A percentile compares a stretch with the other conserved stretches of the same genome.
Evolutionary conservation across 2,113 vertebrate species (phyloP).

Genomic region (Pithys albifrons): DNA sequence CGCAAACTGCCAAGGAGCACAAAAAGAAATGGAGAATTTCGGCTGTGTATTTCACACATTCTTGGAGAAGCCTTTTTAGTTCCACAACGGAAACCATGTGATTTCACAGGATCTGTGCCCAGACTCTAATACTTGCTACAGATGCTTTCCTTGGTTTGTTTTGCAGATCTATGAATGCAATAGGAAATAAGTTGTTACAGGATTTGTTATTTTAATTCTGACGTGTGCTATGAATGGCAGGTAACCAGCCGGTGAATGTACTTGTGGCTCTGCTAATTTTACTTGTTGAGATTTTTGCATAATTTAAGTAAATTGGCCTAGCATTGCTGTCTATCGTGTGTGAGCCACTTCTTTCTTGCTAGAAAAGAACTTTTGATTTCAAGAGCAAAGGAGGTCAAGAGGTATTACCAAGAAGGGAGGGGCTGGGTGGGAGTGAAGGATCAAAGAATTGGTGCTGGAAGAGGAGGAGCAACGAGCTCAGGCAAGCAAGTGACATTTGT

Average conservation of each 20-base stretch:
- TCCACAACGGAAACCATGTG: slow-evolving; percentile 50
- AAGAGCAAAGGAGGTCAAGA: slow-evolving; percentile 43
- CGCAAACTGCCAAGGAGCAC: slow-evolving; percentile 24
- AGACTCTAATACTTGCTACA: slow-evolving; percentile 35
- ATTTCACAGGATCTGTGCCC: slow-evolving; percentile 33
- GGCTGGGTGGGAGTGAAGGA: neutral
- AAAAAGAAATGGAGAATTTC: slow-evolving; percentile 21
- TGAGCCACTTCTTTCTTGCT: neutral
- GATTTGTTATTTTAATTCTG: neutral
- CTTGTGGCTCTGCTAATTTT: neutral
- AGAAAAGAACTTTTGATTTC: neutral
- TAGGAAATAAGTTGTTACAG: neutral
- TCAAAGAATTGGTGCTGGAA: neutral
- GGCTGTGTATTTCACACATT: slow-evolving; percentile 39
- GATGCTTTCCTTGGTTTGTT: slow-evolving; percentile 45
- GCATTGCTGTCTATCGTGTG: neutral
- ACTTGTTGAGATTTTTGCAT: neutral
- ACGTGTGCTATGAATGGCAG: neutral
- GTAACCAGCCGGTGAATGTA: neutral
- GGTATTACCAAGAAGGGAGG: neutral
- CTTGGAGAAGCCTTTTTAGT: slow-evolving; percentile 46
- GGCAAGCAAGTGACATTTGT: slow-evolving; percentile 1
- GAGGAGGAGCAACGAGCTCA: slow-evolving; percentile 12
- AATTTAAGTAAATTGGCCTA: neutral
- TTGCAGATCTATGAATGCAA: neutral